phyloP scores from a whole-genome alignment of 2,113 vertebrate genomes.

The Pionites leucogaster region DNA sequence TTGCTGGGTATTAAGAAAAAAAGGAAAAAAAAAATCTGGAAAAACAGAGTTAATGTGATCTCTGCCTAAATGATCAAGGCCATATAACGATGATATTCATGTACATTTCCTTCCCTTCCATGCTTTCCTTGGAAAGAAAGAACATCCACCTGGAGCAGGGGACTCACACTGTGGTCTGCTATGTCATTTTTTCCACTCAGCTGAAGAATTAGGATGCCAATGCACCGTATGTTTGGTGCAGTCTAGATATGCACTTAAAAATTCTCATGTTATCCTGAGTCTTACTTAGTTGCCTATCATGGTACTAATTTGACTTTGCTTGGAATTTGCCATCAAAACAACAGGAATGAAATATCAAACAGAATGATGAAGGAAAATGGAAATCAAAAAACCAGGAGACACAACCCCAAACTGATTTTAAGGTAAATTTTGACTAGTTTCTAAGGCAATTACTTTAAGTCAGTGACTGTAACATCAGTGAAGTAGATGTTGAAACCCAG shows the following conservation, averaged over 20 bases:
- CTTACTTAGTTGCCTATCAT: background rate
- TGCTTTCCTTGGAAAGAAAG: constrained; percentile 7
- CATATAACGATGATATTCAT: background rate
- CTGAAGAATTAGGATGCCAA: background rate
- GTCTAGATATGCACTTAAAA: background rate
- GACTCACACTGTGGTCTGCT: background rate
- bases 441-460: background rate
- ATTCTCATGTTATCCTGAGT: background rate
- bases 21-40: background rate
- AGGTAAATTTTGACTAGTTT: background rate
- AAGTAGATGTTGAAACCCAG: background rate
- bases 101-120: background rate
- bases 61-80: background rate
- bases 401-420: background rate
- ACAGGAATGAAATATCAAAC: background rate
- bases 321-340: background rate
- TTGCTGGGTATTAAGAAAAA: background rate
- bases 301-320: background rate
- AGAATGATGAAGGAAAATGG: background rate
- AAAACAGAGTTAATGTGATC: background rate
- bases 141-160: background rate
- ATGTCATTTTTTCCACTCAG: background rate
- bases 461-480: background rate
- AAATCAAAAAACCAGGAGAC: background rate
- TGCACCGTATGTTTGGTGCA: background rate